Conservation (phyloP, 2,797 vertebrate genomes). For the Okamejei kenojei region DNA sequence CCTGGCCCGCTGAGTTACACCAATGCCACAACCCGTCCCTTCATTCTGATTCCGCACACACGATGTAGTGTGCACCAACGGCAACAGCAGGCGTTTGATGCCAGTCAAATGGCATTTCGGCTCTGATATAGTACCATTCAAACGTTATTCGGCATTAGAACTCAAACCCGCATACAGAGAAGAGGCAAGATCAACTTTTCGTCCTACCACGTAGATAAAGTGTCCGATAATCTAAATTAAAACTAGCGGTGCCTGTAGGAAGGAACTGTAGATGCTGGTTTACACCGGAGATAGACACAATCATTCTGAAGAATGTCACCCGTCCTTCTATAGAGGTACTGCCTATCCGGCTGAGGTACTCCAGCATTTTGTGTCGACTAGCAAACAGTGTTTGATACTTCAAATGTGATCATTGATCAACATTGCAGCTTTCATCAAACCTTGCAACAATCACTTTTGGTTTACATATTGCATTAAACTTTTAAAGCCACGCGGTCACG, state of each 20-base stretch:
- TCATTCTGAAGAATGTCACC: no score
- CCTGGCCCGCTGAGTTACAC: no score
- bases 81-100: neutral
- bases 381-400: no score
- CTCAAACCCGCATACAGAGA: neutral
- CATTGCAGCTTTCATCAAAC: neutral
- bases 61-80: neutral
- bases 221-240: neutral
- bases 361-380: no score
- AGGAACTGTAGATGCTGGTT: no score
- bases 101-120: no score
- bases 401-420: neutral
- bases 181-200: neutral
- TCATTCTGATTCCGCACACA: neutral
- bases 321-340: no score
- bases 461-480: neutral
- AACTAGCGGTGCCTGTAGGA: no score
- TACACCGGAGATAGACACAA: no score
- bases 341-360: no score
- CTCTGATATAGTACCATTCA: neutral
- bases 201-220: no score
- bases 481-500: neutral
- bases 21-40: no score
- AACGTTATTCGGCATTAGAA: neutral
- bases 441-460: neutral